phyloP scores from a whole-genome alignment of 2,888 invertebrate genomes.

The Pterobdella sp. region DNA sequence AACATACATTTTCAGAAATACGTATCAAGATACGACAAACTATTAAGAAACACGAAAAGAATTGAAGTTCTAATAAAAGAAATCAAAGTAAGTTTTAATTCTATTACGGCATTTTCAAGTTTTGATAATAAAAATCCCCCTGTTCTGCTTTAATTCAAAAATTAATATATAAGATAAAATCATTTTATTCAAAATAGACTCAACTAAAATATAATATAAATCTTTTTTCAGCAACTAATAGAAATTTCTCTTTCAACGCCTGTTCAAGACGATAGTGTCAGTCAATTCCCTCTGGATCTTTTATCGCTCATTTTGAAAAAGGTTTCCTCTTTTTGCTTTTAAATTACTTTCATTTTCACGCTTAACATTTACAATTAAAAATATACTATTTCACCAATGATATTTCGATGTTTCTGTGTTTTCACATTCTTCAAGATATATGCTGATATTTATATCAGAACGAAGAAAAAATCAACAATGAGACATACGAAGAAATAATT shows the following conservation, averaged over 20 bases:
- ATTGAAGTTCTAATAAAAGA: constrained; percentile 69
- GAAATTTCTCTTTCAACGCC: constrained; percentile 68
- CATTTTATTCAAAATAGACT: too few species aligned
- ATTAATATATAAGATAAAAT: too few species aligned
- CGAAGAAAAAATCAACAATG: constrained; percentile 47
- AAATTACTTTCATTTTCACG: too few species aligned
- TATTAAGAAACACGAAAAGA: constrained; percentile 61
- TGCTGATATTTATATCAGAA: too few species aligned
- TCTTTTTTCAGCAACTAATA: constrained; percentile 60
- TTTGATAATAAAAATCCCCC: too few species aligned
- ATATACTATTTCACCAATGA: too few species aligned
- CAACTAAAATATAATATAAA: background rate
- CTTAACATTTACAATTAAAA: too few species aligned
- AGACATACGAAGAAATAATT: constrained; percentile 52
- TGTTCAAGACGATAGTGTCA: constrained; percentile 68
- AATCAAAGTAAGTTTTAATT: constrained; percentile 62
- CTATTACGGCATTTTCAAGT: too few species aligned
- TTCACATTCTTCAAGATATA: background rate
- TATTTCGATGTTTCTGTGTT: background rate
- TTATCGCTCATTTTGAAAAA: constrained; percentile 64
- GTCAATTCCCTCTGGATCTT: constrained; percentile 65
- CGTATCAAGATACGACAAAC: constrained; percentile 65
- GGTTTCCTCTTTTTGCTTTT: too few species aligned
- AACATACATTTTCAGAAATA: too few species aligned
- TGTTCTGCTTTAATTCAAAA: too few species aligned